Conservation (phyloP, 2,113 vertebrate species). For the Dolichotis patagonum region DNA sequence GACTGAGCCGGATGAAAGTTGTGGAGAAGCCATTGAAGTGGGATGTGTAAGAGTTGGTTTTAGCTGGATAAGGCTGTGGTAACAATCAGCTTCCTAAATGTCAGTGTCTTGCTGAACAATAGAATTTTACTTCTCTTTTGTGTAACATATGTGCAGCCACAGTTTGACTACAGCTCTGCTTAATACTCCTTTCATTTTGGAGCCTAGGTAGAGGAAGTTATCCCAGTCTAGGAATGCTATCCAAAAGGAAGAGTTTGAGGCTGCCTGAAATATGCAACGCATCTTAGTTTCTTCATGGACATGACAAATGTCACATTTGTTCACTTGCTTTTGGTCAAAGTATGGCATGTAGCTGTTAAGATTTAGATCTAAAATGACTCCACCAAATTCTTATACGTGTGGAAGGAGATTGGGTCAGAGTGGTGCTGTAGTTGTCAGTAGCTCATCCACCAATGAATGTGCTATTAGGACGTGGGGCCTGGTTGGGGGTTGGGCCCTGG, state of each 20-base stretch:
- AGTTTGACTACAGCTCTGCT: neutral
- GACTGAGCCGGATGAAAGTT: neutral
- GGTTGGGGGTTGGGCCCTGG: no score
- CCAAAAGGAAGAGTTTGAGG: neutral
- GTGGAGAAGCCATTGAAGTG: neutral
- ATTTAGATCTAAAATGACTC: neutral
- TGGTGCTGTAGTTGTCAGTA: no score
- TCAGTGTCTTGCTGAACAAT: neutral
- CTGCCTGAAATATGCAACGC: neutral
- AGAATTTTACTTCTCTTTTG: neutral
- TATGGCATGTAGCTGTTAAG: neutral
- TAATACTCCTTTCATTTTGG: neutral
- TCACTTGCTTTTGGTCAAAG: neutral
- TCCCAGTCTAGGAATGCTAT: neutral
- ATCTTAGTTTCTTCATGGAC: neutral
- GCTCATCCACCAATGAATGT: no score
- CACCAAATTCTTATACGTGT: neutral
- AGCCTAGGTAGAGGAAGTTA: neutral
- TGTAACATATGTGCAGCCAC: neutral
- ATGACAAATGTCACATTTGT: neutral
- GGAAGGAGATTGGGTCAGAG: neutral
- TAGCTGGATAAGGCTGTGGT: neutral
- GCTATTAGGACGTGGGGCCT: no score
- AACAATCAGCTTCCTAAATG: neutral
- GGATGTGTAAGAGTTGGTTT: neutral